Evolutionary conservation across 2,888 invertebrate species (phyloP).

Genomic region (Stenolophus ochropezus): DNA sequence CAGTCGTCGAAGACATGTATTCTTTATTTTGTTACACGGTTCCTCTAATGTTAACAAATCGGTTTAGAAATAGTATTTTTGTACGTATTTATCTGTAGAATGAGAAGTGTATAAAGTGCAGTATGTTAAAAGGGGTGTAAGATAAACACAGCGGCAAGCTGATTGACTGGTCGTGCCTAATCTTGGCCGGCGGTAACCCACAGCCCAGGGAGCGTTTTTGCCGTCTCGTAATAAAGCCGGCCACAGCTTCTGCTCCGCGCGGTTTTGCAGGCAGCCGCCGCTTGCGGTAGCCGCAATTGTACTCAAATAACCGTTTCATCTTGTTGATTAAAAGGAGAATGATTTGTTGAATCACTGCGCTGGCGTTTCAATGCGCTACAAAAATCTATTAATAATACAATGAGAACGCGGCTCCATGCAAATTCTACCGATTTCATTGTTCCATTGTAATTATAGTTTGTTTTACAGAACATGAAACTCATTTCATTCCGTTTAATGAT

Average conservation of each 20-base stretch:
- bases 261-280: neutral
- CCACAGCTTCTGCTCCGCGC: conserved; percentile 26
- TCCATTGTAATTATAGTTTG: conserved; percentile 17
- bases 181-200: neutral
- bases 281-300: conserved; percentile 17
- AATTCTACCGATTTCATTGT: conserved; percentile 17
- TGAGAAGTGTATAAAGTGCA: too few relatives aligned
- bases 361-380: conserved; percentile 11
- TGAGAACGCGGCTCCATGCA: neutral
- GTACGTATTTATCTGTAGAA: too few relatives aligned
- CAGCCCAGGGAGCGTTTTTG: neutral
- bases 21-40: too few relatives aligned
- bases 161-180: neutral
- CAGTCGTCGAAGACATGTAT: too few relatives aligned
- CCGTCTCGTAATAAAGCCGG: conserved; percentile 1
- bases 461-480: conserved; percentile 10
- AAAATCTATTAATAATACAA: conserved; percentile 28
- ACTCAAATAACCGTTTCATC: conserved; percentile 35
- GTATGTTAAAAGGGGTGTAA: too few relatives aligned
- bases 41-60: too few relatives aligned
- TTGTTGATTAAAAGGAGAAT: conserved; percentile 39
- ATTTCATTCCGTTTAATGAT: conserved; percentile 6
- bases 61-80: too few relatives aligned
- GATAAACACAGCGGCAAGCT: too few relatives aligned
- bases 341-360: conserved; percentile 26